Evolutionary conservation across 2,113 vertebrate genomes (phyloP).

Genomic region (Suncus etruscus): DNA sequence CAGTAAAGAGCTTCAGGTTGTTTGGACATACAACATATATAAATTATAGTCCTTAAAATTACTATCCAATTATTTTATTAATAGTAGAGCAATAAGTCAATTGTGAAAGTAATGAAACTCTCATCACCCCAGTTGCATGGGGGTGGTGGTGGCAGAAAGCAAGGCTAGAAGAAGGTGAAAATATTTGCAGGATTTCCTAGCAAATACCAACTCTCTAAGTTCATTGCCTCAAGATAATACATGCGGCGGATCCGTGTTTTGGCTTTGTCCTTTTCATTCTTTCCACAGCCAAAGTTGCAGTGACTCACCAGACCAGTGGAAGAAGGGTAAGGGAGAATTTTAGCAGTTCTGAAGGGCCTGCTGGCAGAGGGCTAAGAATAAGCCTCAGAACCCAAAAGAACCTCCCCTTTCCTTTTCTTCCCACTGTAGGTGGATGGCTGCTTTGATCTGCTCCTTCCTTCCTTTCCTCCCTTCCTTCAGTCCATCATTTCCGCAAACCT

Average conservation of each 20-base stretch:
- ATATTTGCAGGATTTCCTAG: conserved; percentile 32
- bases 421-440: conserved; percentile 69
- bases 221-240: conserved; percentile 66
- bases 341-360: conserved; percentile 75
- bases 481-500: conserved; percentile 47
- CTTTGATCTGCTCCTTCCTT: conserved; percentile 53
- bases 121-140: neutral
- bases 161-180: neutral
- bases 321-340: conserved; percentile 74
- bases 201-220: conserved; percentile 61
- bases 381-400: conserved; percentile 44
- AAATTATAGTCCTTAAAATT: conserved; percentile 51
- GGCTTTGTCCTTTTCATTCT: conserved; percentile 64
- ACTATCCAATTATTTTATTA: conserved; percentile 56
- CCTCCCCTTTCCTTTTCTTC: conserved; percentile 59
- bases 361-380: conserved; percentile 69
- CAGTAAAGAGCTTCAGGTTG: conserved; percentile 35
- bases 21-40: conserved; percentile 58
- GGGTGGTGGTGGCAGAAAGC: neutral
- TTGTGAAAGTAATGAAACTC: conserved; percentile 42
- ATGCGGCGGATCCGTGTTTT: neutral
- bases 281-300: conserved; percentile 71
- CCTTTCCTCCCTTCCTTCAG: neutral
- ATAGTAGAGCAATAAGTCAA: conserved; percentile 44
- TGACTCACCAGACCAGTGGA: conserved; percentile 78